These are phyloP conservation scores for Phrynosoma platyrhinos DNA, from an alignment of 2,113 vertebrate species.

Conservation along the genomic window DNA sequence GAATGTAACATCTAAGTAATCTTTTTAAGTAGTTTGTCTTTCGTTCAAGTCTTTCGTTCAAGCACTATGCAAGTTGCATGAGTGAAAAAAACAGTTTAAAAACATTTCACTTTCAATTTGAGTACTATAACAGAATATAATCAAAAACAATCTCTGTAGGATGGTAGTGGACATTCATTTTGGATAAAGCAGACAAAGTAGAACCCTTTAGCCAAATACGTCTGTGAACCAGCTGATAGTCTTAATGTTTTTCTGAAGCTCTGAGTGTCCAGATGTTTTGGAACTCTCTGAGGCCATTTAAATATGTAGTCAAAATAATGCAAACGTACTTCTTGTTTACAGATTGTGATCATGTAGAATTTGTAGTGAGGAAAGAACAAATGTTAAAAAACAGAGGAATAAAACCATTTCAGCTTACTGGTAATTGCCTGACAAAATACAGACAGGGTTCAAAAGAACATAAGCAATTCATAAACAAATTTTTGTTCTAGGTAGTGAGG, in stretches of 20 bases:
- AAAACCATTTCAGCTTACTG: slow-evolving; percentile 40
- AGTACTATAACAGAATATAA: not conserved
- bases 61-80: not conserved
- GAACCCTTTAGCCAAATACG: not conserved
- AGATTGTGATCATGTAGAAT: not conserved
- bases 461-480: too few relatives aligned
- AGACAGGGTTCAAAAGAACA: not conserved
- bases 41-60: slow-evolving; percentile 10
- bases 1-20: slow-evolving; percentile 18
- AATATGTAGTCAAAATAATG: too few relatives aligned
- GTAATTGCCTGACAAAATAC: not conserved
- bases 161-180: not conserved
- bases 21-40: slow-evolving; percentile 11
- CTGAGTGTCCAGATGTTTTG: not conserved
- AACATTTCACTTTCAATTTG: slow-evolving; percentile 1
- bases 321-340: too few relatives aligned
- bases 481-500: too few relatives aligned
- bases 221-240: not conserved
- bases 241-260: not conserved
- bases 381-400: not conserved
- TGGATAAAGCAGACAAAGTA: not conserved
- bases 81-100: not conserved
- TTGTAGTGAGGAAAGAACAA: not conserved
- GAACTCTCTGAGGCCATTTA: not conserved
- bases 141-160: not conserved